phyloP scores from a whole-genome alignment of 2,888 invertebrate species.

The Cabera pusaria region DNA sequence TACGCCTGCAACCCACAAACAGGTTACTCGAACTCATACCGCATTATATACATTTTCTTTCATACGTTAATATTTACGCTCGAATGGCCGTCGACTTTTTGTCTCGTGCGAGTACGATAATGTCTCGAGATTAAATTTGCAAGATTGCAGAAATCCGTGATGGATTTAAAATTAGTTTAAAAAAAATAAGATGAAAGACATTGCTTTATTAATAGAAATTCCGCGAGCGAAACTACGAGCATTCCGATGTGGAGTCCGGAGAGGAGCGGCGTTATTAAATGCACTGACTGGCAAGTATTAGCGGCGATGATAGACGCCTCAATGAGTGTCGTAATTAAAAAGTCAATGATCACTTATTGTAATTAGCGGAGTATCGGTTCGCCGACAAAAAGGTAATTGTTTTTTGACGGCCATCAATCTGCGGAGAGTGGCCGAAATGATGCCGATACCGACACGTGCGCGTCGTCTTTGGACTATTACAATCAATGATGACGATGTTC shows the following conservation, averaged over 20 bases:
- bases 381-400: slow-evolving; percentile 79
- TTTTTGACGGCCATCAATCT: slow-evolving; percentile 68
- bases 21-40: slow-evolving; percentile 60
- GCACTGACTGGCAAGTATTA: slow-evolving; percentile 80
- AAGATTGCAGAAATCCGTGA: slow-evolving; percentile 30
- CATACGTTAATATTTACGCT: slow-evolving; percentile 57
- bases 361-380: slow-evolving; percentile 73
- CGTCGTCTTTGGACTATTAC: slow-evolving; percentile 21
- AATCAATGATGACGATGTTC: slow-evolving; percentile 16
- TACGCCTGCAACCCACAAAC: slow-evolving; percentile 52
- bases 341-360: slow-evolving; percentile 79
- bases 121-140: slow-evolving; percentile 38
- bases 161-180: slow-evolving; percentile 28
- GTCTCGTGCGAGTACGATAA: slow-evolving; percentile 30
- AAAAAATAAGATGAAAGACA: slow-evolving; percentile 47
- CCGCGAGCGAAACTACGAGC: slow-evolving; percentile 65
- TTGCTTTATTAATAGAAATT: slow-evolving; percentile 67
- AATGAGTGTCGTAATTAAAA: slow-evolving; percentile 78
- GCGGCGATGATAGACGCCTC: slow-evolving; percentile 69
- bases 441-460: slow-evolving; percentile 54
- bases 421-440: slow-evolving; percentile 45
- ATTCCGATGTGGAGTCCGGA: slow-evolving; percentile 42
- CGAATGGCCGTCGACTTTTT: slow-evolving; percentile 55
- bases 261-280: slow-evolving; percentile 66
- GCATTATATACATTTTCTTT: slow-evolving; percentile 45